phyloP scores from a whole-genome alignment of 2,113 vertebrate genomes.

The Sturnus vulgaris region DNA sequence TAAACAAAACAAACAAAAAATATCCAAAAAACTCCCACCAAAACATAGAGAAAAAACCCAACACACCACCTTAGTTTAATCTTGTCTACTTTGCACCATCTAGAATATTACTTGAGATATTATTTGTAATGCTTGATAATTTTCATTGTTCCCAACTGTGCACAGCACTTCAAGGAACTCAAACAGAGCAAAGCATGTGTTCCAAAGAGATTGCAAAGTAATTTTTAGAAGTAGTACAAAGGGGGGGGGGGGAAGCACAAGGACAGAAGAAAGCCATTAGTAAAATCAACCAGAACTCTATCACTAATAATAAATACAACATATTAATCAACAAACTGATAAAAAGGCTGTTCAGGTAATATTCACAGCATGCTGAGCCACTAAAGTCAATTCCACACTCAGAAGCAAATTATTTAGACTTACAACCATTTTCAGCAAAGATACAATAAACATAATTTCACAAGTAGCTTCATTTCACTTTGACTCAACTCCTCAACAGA shows the following conservation, averaged over 20 bases:
- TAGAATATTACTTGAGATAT: background rate
- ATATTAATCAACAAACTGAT: background rate
- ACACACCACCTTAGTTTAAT: background rate
- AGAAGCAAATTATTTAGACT: background rate
- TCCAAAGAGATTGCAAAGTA: background rate
- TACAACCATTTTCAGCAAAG: background rate
- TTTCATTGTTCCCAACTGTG: background rate
- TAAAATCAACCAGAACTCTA: background rate
- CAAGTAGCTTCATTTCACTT: background rate
- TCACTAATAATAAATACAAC: background rate
- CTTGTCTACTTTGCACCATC: background rate
- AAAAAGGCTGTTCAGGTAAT: background rate
- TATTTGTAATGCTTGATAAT: background rate
- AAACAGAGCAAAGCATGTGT: background rate
- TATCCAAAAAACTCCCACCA: background rate
- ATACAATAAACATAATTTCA: background rate
- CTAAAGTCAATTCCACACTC: background rate
- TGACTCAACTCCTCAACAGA: background rate
- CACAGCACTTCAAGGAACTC: background rate
- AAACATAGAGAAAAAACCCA: background rate
- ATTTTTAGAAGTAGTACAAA: background rate
- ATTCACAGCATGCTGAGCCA: background rate
- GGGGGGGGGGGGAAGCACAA: rapidly evolving
- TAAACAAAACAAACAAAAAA: background rate
- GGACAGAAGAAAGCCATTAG: background rate